phyloP scores from a whole-genome alignment of 2,113 vertebrate genomes.

The Aviceda subcristata region DNA sequence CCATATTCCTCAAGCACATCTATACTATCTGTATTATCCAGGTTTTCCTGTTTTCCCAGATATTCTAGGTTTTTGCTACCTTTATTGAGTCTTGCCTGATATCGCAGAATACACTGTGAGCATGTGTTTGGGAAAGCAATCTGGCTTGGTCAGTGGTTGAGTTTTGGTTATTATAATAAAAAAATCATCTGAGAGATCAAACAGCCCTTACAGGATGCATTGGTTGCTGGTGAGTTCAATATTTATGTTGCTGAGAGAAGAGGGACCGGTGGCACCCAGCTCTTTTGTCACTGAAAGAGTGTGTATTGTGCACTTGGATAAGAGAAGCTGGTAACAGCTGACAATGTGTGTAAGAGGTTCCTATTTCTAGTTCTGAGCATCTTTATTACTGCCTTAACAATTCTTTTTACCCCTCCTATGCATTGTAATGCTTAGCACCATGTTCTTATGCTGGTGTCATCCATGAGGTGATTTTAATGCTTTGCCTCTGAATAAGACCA shows the following conservation, averaged over 20 bases:
- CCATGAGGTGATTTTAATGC: not conserved
- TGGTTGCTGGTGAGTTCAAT: not conserved
- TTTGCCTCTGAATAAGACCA: slow-evolving; percentile 1
- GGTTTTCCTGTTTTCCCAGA: not conserved
- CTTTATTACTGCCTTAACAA: not conserved
- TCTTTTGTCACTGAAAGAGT: not conserved
- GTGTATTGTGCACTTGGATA: not conserved
- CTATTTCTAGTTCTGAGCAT: not conserved
- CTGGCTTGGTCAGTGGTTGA: not conserved
- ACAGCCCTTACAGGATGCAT: not conserved
- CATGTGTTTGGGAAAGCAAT: not conserved
- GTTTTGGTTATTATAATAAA: not conserved
- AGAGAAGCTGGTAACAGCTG: slow-evolving; percentile 1
- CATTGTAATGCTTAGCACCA: not conserved
- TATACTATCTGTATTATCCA: not conserved
- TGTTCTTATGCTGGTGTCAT: not conserved
- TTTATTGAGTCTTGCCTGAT: not conserved
- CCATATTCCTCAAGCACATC: not conserved
- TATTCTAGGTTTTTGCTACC: not conserved
- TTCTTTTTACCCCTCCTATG: not conserved
- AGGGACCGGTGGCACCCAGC: not conserved
- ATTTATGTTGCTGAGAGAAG: not conserved
- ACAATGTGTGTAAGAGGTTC: not conserved
- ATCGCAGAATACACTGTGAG: not conserved
- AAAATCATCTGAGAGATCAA: not conserved